A percentile compares a stretch with the other conserved stretches of the same genome.
Conservation (phyloP, 2,113 vertebrate genomes). For the Perca schrenkii region DNA sequence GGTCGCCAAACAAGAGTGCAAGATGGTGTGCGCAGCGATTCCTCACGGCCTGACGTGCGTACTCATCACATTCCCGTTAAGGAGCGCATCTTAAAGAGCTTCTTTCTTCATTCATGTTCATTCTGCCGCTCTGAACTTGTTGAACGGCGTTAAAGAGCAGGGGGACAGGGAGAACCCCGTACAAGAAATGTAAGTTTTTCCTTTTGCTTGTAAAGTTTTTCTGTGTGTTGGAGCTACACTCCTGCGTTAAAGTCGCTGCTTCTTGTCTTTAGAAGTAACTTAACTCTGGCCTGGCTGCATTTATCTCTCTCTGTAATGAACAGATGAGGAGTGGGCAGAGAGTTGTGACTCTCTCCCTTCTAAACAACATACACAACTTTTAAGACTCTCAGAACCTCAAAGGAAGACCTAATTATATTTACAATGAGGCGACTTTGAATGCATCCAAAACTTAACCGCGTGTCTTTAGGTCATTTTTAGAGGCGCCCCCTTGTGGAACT, state of each 20-base stretch:
- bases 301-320: background rate
- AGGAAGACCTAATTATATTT: background rate
- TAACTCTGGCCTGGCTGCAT: slow-evolving; percentile 6
- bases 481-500: slow-evolving; percentile 82
- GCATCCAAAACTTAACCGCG: slow-evolving; percentile 39
- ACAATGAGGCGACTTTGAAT: slow-evolving; percentile 27
- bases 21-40: slow-evolving; percentile 79
- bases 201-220: slow-evolving; percentile 56
- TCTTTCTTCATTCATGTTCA: slow-evolving; percentile 57
- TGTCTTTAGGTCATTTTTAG: slow-evolving; percentile 24
- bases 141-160: slow-evolving; percentile 71
- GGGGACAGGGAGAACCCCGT: slow-evolving; percentile 19
- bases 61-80: slow-evolving; percentile 70
- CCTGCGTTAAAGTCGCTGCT: background rate
- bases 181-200: slow-evolving; percentile 76
- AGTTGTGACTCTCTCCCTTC: background rate
- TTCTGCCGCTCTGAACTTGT: slow-evolving; percentile 82
- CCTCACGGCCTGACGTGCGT: slow-evolving; percentile 76
- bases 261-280: background rate
- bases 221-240: background rate
- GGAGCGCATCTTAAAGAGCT: slow-evolving; percentile 81
- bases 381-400: background rate
- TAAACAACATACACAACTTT: background rate
- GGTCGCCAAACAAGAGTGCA: slow-evolving; percentile 42
- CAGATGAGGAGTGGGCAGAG: background rate